Conservation (phyloP, 2,113 vertebrate genomes). For the Tichodroma muraria region DNA sequence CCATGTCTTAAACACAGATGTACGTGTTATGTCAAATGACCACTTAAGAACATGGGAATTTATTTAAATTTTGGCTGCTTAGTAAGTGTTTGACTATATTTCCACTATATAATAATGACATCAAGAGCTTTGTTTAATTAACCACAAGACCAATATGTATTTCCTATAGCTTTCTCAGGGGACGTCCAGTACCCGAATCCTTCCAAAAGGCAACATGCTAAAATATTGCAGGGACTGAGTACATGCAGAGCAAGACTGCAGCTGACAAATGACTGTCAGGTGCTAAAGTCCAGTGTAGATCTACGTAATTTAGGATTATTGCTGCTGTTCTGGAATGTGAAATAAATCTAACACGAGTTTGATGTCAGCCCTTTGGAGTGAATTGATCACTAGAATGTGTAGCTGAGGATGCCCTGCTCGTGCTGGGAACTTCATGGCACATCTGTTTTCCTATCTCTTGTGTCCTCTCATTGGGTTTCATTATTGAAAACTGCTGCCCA, state of each 20-base stretch:
- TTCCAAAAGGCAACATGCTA: neutral
- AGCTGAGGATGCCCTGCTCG: neutral
- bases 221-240: neutral
- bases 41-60: constrained; percentile 18
- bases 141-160: constrained; percentile 2
- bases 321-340: neutral
- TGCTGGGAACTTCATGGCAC: neutral
- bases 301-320: neutral
- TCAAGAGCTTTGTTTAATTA: constrained; percentile 29
- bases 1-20: constrained; percentile 9
- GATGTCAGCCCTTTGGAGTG: neutral
- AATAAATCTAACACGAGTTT: neutral
- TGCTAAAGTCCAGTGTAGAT: neutral
- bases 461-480: neutral
- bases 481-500: neutral
- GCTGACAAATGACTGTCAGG: neutral
- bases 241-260: neutral
- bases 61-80: constrained; percentile 13
- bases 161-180: neutral
- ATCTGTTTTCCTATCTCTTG: neutral
- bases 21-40: constrained; percentile 7
- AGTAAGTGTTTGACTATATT: neutral
- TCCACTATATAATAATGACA: constrained; percentile 17
- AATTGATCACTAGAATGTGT: neutral
- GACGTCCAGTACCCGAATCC: neutral